Evolutionary conservation across 2,113 vertebrate species (phyloP).

Genomic region (Gobius niger): DNA sequence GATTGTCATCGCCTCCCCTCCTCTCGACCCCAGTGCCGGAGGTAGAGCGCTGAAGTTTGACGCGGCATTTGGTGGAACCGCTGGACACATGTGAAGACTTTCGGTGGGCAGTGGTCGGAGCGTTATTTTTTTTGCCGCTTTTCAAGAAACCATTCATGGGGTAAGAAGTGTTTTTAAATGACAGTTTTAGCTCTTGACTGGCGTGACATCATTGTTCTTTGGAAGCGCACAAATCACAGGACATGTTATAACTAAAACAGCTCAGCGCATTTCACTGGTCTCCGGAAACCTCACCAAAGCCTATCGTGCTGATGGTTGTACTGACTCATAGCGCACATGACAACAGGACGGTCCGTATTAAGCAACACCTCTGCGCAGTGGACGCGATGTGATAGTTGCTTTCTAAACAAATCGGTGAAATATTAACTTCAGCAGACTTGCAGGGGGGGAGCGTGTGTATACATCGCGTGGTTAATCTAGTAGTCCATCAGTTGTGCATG

Average conservation of each 20-base stretch:
- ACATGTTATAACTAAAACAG: not conserved
- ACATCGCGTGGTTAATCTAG: slow-evolving; percentile 29
- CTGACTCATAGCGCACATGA: not conserved
- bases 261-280: no score
- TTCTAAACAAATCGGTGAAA: slow-evolving; percentile 63
- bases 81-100: slow-evolving; percentile 50
- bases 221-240: slow-evolving; percentile 22
- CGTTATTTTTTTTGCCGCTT: slow-evolving; percentile 35
- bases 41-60: slow-evolving; percentile 26
- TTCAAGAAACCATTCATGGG: slow-evolving; percentile 69
- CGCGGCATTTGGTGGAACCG: slow-evolving; percentile 25
- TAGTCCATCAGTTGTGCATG: slow-evolving; percentile 13
- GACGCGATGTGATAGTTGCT: slow-evolving; percentile 23
- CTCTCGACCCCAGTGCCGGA: slow-evolving; percentile 11
- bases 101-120: slow-evolving; percentile 37
- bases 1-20: slow-evolving; percentile 41
- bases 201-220: slow-evolving; percentile 14
- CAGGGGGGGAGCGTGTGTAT: not conserved
- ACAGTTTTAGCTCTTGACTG: not conserved
- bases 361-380: not conserved
- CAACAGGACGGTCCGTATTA: not conserved
- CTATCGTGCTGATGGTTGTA: not conserved
- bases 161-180: slow-evolving; percentile 69
- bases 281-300: no score
- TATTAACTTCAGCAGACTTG: slow-evolving; percentile 49